These are phyloP conservation scores for Pipa parva DNA, from an alignment of 2,113 vertebrate species.

Conservation along the genomic window DNA sequence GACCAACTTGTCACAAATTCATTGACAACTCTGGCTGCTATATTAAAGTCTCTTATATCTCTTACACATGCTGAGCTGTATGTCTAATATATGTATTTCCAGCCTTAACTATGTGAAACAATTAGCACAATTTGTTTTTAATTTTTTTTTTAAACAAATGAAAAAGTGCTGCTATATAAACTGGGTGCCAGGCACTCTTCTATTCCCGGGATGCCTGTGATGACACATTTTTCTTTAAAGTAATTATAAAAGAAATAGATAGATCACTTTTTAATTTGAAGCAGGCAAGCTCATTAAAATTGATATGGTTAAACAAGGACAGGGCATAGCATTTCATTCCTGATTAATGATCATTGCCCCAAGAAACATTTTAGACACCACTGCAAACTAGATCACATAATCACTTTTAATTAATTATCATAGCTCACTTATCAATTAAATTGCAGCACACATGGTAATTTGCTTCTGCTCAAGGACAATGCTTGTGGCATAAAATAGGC, in stretches of 20 bases:
- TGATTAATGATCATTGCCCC: slow-evolving; percentile 39
- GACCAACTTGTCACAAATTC: too few species aligned
- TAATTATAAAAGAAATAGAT: background rate
- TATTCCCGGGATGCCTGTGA: too few species aligned
- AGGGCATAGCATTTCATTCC: slow-evolving; percentile 13
- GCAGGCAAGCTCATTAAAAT: slow-evolving; percentile 27
- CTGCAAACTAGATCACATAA: slow-evolving; percentile 28
- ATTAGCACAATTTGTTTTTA: background rate
- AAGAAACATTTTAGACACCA: slow-evolving; percentile 31
- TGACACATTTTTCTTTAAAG: background rate
- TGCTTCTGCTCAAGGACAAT: slow-evolving; percentile 30
- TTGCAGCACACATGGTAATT: slow-evolving; percentile 17
- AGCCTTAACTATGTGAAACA: too few species aligned
- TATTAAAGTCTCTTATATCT: too few species aligned
- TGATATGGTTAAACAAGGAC: slow-evolving; percentile 32
- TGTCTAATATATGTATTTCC: too few species aligned
- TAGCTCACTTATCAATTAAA: slow-evolving; percentile 33
- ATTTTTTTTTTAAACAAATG: too few species aligned
- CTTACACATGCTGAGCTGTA: too few species aligned
- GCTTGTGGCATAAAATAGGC: slow-evolving; percentile 2
- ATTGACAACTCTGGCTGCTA: too few species aligned
- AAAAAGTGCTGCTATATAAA: background rate
- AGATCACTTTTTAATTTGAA: slow-evolving; percentile 19
- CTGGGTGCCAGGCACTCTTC: background rate
- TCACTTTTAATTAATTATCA: slow-evolving; percentile 37